A percentile compares a stretch with the other conserved stretches of the same genome.
Evolutionary conservation across 2,888 invertebrate genomes (phyloP).

Genomic region (Orchesellides sinensis): DNA sequence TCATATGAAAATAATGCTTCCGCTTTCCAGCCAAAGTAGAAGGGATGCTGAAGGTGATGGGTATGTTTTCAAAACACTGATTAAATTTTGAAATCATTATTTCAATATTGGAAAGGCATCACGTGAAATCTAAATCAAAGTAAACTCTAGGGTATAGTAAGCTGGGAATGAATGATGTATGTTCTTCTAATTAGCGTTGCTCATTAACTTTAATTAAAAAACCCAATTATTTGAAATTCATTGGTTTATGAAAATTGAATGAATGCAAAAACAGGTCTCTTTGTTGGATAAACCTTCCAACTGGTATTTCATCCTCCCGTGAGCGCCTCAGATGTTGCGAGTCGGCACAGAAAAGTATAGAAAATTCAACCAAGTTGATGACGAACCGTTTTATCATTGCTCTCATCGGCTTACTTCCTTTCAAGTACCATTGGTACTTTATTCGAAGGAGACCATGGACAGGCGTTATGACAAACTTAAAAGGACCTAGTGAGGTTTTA

Average conservation of each 20-base stretch:
- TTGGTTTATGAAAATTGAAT: too few relatives aligned
- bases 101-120: too few relatives aligned
- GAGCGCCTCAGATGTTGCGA: constrained; percentile 58
- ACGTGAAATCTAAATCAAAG: too few relatives aligned
- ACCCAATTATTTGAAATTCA: too few relatives aligned
- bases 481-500: constrained; percentile 55
- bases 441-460: constrained; percentile 46
- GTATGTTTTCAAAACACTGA: constrained; percentile 20
- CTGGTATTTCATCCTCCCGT: constrained; percentile 42
- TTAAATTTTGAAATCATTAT: too few relatives aligned
- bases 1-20: constrained; percentile 62
- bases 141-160: too few relatives aligned
- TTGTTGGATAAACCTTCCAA: constrained; percentile 54
- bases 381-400: constrained; percentile 29
- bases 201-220: too few relatives aligned
- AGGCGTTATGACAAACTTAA: constrained; percentile 60
- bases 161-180: too few relatives aligned
- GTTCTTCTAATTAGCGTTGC: too few relatives aligned
- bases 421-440: constrained; percentile 53
- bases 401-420: constrained; percentile 48
- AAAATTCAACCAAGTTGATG: constrained; percentile 21
- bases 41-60: constrained; percentile 25
- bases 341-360: constrained; percentile 25
- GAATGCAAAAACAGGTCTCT: constrained; percentile 53
- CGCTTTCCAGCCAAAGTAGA: neutral